phyloP scores from a whole-genome alignment of 2,113 vertebrate species.

The Macaca fascicularis region T2T-MFA8v1.1 NC_088379.1:158267501-158268000 shows the following conservation, averaged over 20 bases:
- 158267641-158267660: neutral
- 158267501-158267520: neutral
- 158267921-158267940: conserved; percentile 98
- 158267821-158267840: conserved; percentile 36
- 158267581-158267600: neutral
- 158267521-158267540: conserved; percentile 12
- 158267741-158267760: neutral
- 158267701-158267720: neutral
- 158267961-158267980: neutral
- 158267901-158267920: conserved; percentile 98
- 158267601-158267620: neutral
- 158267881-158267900: conserved; percentile 99
- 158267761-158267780: neutral
- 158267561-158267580: conserved; percentile 19
- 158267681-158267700: neutral
- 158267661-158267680: neutral
- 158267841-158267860: conserved; percentile 35
- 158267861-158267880: conserved; percentile 88
- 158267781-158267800: neutral
- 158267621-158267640: neutral
- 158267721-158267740: neutral
- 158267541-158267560: conserved; percentile 10
- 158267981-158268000: neutral
- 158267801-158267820: neutral
- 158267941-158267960: conserved; percentile 59